Percentiles rank a stretch among this genome's conserved stretches.
Conservation (phyloP, 2,888 invertebrate species). For the Temnothorax rugatulus region DNA sequence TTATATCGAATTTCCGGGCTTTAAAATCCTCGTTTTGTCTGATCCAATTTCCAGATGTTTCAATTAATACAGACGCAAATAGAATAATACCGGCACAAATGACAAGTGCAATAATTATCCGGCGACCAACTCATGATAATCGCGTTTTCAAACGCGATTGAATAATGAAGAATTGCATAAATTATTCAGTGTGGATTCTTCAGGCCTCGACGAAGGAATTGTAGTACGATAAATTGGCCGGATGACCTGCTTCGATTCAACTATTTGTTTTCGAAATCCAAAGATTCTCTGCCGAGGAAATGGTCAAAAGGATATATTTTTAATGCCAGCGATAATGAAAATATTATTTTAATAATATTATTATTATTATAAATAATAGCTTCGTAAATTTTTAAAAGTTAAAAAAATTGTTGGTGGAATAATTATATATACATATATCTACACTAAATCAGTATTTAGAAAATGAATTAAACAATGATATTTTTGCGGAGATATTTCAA, state of each 20-base stretch:
- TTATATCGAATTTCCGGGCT: conserved; percentile 42
- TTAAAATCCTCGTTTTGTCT: conserved; percentile 39
- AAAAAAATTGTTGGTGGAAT: not conserved
- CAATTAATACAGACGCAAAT: conserved; percentile 49
- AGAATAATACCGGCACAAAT: conserved; percentile 28
- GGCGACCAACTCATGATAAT: conserved; percentile 26
- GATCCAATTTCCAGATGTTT: conserved; percentile 23
- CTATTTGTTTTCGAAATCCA: not conserved
- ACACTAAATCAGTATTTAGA: not conserved
- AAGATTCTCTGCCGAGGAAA: not conserved
- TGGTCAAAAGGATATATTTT: not conserved
- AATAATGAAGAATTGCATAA: conserved; percentile 5
- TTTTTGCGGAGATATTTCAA: not conserved
- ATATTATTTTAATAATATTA: not conserved
- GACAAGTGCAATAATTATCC: conserved; percentile 18
- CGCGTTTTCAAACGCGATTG: not conserved
- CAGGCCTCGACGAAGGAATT: not conserved
- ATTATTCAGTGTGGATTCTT: conserved; percentile 4
- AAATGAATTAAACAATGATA: no score
- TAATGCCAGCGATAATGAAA: not conserved
- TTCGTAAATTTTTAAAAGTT: not conserved
- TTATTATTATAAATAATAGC: not conserved
- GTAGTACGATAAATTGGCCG: not conserved
- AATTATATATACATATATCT: not conserved
- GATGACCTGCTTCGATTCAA: not conserved